Conservation (phyloP, 2,888 invertebrate genomes). For the Enoplolaimus lenunculus region DNA sequence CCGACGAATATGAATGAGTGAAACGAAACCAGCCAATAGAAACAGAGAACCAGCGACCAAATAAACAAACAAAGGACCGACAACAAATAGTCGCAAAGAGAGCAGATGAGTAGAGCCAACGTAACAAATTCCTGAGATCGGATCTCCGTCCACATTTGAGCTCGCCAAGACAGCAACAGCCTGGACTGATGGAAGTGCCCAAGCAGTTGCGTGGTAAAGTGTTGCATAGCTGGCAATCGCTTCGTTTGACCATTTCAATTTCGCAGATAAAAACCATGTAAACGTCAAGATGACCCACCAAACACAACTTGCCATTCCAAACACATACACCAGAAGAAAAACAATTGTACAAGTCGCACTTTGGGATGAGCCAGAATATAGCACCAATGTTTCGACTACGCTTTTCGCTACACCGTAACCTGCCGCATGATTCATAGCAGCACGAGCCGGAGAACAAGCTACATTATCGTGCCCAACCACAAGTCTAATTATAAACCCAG, state of each 20-base stretch:
- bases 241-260: conserved; percentile 96
- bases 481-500: conserved; percentile 68
- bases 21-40: conserved; percentile 79
- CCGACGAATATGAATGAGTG: conserved; percentile 73
- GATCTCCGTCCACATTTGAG: conserved; percentile 87
- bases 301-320: conserved; percentile 93
- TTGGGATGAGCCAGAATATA: conserved; percentile 48
- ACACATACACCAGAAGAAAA: conserved; percentile 89
- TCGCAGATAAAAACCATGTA: conserved; percentile 94
- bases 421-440: conserved; percentile 30
- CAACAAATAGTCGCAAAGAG: conserved; percentile 66
- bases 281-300: conserved; percentile 89
- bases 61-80: conserved; percentile 71
- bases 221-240: conserved; percentile 82
- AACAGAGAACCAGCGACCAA: conserved; percentile 78
- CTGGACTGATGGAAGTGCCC: conserved; percentile 82
- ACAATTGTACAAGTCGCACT: conserved; percentile 76
- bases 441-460: conserved; percentile 52
- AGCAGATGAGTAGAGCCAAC: conserved; percentile 81
- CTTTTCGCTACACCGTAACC: no score
- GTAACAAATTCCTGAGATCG: conserved; percentile 85
- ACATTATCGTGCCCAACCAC: conserved; percentile 58
- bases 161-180: conserved; percentile 72
- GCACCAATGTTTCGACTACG: no score
- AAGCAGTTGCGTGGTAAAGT: conserved; percentile 89